phyloP scores from a whole-genome alignment of 2,888 invertebrate species.

The Acleris cristana region DNA sequence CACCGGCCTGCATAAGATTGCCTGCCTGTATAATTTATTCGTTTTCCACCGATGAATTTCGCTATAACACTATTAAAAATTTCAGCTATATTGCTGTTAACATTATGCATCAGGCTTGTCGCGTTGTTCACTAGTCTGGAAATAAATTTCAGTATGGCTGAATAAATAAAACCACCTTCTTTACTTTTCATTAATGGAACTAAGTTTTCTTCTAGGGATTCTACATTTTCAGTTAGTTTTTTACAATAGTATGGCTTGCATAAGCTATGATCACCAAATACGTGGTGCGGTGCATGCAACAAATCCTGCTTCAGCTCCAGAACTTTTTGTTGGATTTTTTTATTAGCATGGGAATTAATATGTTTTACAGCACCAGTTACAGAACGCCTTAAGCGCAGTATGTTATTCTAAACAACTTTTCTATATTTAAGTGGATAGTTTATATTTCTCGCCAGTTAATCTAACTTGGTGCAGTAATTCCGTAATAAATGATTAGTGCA shows the following conservation, averaged over 20 bases:
- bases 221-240: slow-evolving; percentile 2
- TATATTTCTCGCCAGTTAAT: slow-evolving; percentile 19
- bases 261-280: slow-evolving; percentile 11
- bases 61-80: too few relatives aligned
- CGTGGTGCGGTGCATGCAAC: too few relatives aligned
- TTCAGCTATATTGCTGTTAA: too few relatives aligned
- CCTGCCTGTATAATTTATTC: too few relatives aligned
- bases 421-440: slow-evolving; percentile 12
- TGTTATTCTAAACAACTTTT: slow-evolving; percentile 12
- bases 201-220: too few relatives aligned
- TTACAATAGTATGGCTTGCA: slow-evolving; percentile 16
- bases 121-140: too few relatives aligned
- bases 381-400: slow-evolving; percentile 1
- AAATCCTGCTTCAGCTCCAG: slow-evolving; percentile 4
- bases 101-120: too few relatives aligned
- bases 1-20: too few relatives aligned
- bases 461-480: slow-evolving; percentile 18
- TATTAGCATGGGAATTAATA: background rate
- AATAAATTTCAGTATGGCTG: too few relatives aligned
- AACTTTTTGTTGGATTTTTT: slow-evolving; percentile 7
- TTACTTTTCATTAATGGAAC: too few relatives aligned
- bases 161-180: too few relatives aligned
- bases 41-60: too few relatives aligned
- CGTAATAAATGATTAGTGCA: slow-evolving; percentile 27
- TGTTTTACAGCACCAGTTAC: slow-evolving; percentile 15